Base-by-base conservation (phyloP, 1,140 invertebrate species). In the Wiebesia pumilae region DNA sequence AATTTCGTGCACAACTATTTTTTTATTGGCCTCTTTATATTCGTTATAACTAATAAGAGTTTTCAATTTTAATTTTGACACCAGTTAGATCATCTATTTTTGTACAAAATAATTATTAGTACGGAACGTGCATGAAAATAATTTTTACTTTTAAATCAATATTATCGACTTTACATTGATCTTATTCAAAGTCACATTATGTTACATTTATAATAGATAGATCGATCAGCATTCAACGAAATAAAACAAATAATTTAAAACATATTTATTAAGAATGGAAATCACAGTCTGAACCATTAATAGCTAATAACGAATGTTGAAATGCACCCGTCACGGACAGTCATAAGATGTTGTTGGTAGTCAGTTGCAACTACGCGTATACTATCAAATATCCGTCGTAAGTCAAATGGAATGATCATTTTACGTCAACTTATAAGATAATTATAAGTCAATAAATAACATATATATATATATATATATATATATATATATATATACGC, bases 361-460 rank as follows among this genome's bases (percentile, higher is more conserved):
- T 54, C 54, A 84, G 78, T 77, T 78, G 69, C 40, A 69, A 12
- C 0, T 30, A 47, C 30, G 35, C 16, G 21, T 69, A 58, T 43
- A 62, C 14, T 19, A 38, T 67, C 62, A 19, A 69, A 81, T 40
- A 78, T 3, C 73, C 30, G 21, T 67, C 58, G 75, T 77, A 84
- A 84, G 47, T 16, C 47, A 35, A 16, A 27, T 4, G 30, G n/a
- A 79, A 78, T 33, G 38, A 79, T 67, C 51, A 58, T 51, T 81
- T 85, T 71, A 62, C 67, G 77, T 81, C n/a, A 67, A 47, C 65
- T 7, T 54, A 54, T 54, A 54, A 54, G n/a, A n/a, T n/a, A n/a
- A 65, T 65, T 67, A 79, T 21, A n/a, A 24, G 21, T 43, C 7
- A 81, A 67, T 40, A 65, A 54, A 16, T 33, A 21, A 9, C 40